phyloP scores from a whole-genome alignment of 1,140 invertebrate genomes.

The Drosophila nigromelanica region DNA sequence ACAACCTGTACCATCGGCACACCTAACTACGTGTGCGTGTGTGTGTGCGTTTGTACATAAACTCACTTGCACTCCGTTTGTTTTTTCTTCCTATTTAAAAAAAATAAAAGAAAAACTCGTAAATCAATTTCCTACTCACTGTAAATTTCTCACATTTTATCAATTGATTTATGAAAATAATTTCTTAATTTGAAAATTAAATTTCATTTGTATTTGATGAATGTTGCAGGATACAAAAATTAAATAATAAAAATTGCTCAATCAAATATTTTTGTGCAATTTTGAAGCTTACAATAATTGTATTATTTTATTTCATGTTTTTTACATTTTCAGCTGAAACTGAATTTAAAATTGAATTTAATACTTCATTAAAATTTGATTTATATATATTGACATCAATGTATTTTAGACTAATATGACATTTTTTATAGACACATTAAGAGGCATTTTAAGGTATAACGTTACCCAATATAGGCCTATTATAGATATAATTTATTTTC shows the following conservation, averaged over 20 bases:
- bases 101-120: neutral
- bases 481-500: no score
- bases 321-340: neutral
- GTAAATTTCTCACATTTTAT: conserved; percentile 12
- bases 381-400: no score
- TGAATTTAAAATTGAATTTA: no score
- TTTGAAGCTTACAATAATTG: conserved; percentile 1
- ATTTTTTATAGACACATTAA: no score
- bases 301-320: neutral
- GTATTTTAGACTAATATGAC: no score
- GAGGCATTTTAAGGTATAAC: no score
- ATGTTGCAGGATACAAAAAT: neutral
- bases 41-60: neutral
- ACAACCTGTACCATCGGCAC: conserved; percentile 32
- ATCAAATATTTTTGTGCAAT: conserved; percentile 1
- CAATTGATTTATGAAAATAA: conserved; percentile 24
- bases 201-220: conserved; percentile 3
- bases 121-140: conserved; percentile 31
- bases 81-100: neutral
- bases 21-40: neutral
- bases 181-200: conserved; percentile 30
- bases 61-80: neutral
- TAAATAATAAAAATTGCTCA: conserved; percentile 1
- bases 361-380: no score
- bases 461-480: no score